A percentile compares a stretch with the other conserved stretches of the same genome.
Evolutionary conservation across 1,140 invertebrate genomes (phyloP).

Genomic region (Leptestheria dahalacensis): DNA sequence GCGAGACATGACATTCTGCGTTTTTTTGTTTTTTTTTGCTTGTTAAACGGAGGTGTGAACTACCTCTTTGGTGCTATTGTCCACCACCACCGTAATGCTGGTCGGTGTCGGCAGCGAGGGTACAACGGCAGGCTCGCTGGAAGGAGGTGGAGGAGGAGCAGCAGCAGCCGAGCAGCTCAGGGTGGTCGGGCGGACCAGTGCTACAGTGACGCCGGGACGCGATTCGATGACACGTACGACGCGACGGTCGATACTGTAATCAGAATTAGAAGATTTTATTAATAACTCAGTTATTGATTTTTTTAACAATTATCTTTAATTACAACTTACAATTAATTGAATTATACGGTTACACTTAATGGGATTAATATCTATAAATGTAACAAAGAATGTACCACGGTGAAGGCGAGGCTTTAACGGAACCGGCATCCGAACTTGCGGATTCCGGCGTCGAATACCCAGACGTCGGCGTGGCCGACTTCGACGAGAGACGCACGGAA

Average conservation of each 20-base stretch:
- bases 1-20: neutral
- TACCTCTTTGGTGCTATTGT: conserved; percentile 34
- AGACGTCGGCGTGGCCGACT: no score
- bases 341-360: no score
- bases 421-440: no score
- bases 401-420: neutral
- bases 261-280: neutral
- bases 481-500: no score
- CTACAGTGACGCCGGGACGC: conserved; percentile 3
- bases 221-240: no score
- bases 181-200: conserved; percentile 14
- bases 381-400: neutral
- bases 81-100: conserved; percentile 7
- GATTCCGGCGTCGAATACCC: no score
- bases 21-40: neutral
- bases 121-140: conserved; percentile 1
- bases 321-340: no score
- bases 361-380: no score
- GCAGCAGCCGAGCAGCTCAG: conserved; percentile 8
- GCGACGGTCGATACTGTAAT: neutral
- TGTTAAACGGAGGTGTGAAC: conserved; percentile 42
- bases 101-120: conserved; percentile 15
- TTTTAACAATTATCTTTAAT: neutral
- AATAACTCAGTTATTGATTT: neutral
- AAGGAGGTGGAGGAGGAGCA: neutral